Conservation (phyloP, 2,797 vertebrate genomes). For the Sparus aurata region DNA sequence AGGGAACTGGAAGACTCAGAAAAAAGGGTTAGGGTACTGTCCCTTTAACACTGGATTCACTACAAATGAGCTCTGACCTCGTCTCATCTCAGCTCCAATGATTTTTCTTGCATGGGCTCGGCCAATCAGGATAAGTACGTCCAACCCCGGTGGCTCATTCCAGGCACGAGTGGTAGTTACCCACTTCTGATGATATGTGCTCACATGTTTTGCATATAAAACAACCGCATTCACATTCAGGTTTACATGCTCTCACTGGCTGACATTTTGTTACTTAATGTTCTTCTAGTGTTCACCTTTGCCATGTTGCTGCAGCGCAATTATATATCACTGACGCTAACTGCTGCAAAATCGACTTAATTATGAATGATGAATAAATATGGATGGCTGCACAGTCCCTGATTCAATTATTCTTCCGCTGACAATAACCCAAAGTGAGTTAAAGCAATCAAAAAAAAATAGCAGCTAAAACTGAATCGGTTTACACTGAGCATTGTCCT, state of each 20-base stretch:
- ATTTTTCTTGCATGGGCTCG: slow-evolving; percentile 21
- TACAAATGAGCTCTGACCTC: slow-evolving; percentile 24
- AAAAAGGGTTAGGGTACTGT: too few relatives aligned
- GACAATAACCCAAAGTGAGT: background rate
- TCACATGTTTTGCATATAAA: slow-evolving; percentile 26
- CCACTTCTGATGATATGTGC: slow-evolving; percentile 8
- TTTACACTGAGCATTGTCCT: slow-evolving; percentile 11
- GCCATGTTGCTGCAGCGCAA: background rate
- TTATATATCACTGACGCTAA: background rate
- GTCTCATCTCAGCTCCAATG: slow-evolving; percentile 24
- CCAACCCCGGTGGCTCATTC: slow-evolving; percentile 18
- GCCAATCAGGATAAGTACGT: slow-evolving; percentile 20
- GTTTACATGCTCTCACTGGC: slow-evolving; percentile 2
- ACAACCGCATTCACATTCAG: slow-evolving; percentile 9
- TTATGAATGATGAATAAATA: background rate
- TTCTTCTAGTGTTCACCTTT: background rate
- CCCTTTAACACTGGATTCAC: slow-evolving; percentile 12
- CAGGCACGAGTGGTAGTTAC: background rate
- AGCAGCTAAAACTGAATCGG: slow-evolving; percentile 18
- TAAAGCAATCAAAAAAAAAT: background rate
- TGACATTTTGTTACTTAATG: slow-evolving; percentile 11
- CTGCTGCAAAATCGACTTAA: background rate
- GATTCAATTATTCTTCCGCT: slow-evolving; percentile 6
- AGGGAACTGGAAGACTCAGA: too few relatives aligned
- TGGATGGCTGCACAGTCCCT: background rate